A percentile compares a stretch with the other conserved stretches of the same genome.
Conservation (phyloP, 2,888 invertebrate species). For the Herminia tarsipennalis region DNA sequence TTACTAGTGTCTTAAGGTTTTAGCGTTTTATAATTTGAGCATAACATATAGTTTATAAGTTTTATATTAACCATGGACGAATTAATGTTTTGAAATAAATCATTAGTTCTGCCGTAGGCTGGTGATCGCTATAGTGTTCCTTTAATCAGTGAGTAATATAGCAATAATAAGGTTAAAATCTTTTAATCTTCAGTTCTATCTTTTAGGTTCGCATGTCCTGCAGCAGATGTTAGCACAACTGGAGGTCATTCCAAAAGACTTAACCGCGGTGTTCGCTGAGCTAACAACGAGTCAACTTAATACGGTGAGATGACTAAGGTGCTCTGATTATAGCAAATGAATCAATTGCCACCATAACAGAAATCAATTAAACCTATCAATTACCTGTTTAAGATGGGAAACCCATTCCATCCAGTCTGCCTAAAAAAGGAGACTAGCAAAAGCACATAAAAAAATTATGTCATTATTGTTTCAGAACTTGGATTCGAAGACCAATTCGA, state of each 20-base stretch:
- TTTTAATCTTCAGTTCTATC: not conserved
- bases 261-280: conserved; percentile 61
- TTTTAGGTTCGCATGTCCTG: conserved; percentile 5
- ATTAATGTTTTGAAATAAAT: no score
- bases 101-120: no score
- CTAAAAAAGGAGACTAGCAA: no score
- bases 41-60: no score
- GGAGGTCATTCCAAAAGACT: conserved; percentile 67
- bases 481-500: conserved; percentile 72
- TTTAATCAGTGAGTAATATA: not conserved
- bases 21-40: no score
- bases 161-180: not conserved
- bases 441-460: not conserved
- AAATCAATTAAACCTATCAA: no score
- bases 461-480: conserved; percentile 56
- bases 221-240: conserved; percentile 43
- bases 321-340: no score
- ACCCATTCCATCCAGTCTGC: no score
- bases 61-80: no score
- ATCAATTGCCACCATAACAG: no score
- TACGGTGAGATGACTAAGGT: conserved; percentile 52
- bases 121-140: not conserved
- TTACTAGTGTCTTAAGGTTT: no score
- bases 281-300: conserved; percentile 71
- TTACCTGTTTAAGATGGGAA: no score